phyloP scores from a whole-genome alignment of 1,140 invertebrate species.

The Pristionchus pacificus region DNA sequence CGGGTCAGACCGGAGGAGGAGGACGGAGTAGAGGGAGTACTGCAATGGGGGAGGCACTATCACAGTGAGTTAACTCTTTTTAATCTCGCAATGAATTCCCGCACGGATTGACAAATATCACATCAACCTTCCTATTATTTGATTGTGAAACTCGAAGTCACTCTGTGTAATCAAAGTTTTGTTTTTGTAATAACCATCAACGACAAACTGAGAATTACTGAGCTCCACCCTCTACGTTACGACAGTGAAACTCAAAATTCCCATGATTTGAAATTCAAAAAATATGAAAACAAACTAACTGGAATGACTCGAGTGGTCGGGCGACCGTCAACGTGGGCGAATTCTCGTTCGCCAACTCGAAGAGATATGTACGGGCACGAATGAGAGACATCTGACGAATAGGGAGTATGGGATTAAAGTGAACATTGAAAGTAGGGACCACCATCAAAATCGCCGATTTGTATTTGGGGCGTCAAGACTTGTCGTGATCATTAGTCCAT shows the following conservation, averaged over 20 bases:
- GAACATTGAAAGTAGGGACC: too few species aligned
- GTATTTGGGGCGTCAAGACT: too few species aligned
- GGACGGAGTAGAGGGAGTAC: not conserved
- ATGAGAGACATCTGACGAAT: constrained; percentile 32
- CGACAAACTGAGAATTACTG: not conserved
- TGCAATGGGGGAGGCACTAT: not conserved
- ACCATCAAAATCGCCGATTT: too few species aligned
- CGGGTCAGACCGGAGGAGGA: constrained; percentile 8
- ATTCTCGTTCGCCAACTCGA: constrained; percentile 16
- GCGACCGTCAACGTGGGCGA: constrained; percentile 23
- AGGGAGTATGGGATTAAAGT: constrained; percentile 1
- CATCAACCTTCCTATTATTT: too few species aligned
- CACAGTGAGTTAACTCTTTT: not conserved
- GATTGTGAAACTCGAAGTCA: constrained; percentile 6
- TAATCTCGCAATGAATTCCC: not conserved
- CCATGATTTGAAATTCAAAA: too few species aligned
- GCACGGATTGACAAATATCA: too few species aligned
- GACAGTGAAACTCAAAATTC: not conserved
- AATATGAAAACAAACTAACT: too few species aligned
- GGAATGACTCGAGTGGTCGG: constrained; percentile 6
- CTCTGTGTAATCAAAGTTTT: too few species aligned
- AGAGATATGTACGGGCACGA: constrained; percentile 32
- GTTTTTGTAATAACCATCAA: not conserved
- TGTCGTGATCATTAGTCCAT: too few species aligned
- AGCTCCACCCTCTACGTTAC: not conserved